Base-by-base conservation (phyloP, 1,140 invertebrate genomes). In the Pogonognathellus flavescens region DNA sequence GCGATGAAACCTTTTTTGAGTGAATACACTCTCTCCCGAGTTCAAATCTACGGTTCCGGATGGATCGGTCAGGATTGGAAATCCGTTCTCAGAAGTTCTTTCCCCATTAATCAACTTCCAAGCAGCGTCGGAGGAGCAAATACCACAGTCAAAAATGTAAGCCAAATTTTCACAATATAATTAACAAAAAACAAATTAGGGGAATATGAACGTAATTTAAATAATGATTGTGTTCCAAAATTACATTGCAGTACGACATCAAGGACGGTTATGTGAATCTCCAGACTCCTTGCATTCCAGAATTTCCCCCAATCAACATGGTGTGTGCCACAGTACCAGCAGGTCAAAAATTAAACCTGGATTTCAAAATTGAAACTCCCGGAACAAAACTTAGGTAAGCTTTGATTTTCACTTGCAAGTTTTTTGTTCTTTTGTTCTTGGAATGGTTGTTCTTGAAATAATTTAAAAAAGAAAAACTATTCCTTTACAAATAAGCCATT, bases 1-100 rank as follows among this genome's bases (percentile, higher is more conserved):
- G 53, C 53, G 3, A 57, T 81, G 80, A 55, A 55, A 55, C 80
- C 80, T 1, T 81, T 81, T 50, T 55, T 81, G 22, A 81, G 50
- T 55, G 50, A 22, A 14, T 57, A 81, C 16, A 81, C 80, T n/a
- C 20, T 57, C 13, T 57, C 50, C 20, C 52, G 53, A 50, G 53
- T 81, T 16, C 80, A 81, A 31, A 81, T 81, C 53, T 81, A 55
- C 20, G 53, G 80, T 9, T 57, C 16, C 13, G 53, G 41, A 22
- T 18, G 53, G 7, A 52, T 18, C 2, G 49, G 20, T 11, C 18
- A 53, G 7, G 80, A 53, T 25, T 41, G 25, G 2, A 72, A 22
- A 55, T n/a, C 80, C n/a, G 14, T 81, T 55, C 10, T 81, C n/a
- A 81, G 53, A 81, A 53, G 1, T 25, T 20, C 0, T 18, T 72